Conservation (phyloP, 2,888 invertebrate species). For the Pilophorus perplexus region DNA sequence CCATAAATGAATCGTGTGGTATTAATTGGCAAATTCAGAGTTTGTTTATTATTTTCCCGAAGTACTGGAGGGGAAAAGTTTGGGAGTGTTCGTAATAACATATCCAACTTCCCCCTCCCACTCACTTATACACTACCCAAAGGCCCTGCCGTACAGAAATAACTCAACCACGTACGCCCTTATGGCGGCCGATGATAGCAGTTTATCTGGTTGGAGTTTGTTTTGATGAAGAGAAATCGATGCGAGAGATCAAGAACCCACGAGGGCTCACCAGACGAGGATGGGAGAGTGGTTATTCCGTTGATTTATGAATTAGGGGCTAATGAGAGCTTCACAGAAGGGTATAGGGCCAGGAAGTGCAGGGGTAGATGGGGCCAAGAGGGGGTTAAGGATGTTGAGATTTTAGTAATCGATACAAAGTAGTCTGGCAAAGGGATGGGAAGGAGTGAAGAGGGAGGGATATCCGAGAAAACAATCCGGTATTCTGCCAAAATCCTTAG, state of each 20-base stretch:
- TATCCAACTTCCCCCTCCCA: too few relatives aligned
- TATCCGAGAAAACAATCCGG: conserved; percentile 27
- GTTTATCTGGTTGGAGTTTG: not conserved
- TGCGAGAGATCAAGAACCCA: conserved; percentile 10
- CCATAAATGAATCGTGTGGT: too few relatives aligned
- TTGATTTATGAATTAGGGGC: conserved; percentile 32
- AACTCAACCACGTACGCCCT: not conserved
- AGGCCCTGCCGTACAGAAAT: too few relatives aligned
- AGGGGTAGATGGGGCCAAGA: not conserved
- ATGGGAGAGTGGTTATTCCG: conserved; percentile 12
- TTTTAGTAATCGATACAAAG: conserved; percentile 30
- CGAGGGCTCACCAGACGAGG: too few relatives aligned
- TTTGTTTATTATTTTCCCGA: too few relatives aligned
- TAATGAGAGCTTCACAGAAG: conserved; percentile 27
- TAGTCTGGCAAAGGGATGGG: conserved; percentile 18
- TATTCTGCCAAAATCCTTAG: conserved; percentile 32
- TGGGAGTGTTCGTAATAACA: too few relatives aligned
- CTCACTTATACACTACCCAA: too few relatives aligned
- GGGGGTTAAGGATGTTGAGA: not conserved
- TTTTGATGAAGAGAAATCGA: conserved; percentile 11
- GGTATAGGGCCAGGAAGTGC: not conserved
- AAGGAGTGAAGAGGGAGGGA: not conserved
- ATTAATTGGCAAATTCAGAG: too few relatives aligned
- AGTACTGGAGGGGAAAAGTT: too few relatives aligned
- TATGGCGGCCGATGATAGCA: conserved; percentile 12